Percentiles rank a stretch among this genome's conserved stretches.
Evolutionary conservation across 1,140 invertebrate genomes (phyloP).

Genomic region (Parapsyche elsis): DNA sequence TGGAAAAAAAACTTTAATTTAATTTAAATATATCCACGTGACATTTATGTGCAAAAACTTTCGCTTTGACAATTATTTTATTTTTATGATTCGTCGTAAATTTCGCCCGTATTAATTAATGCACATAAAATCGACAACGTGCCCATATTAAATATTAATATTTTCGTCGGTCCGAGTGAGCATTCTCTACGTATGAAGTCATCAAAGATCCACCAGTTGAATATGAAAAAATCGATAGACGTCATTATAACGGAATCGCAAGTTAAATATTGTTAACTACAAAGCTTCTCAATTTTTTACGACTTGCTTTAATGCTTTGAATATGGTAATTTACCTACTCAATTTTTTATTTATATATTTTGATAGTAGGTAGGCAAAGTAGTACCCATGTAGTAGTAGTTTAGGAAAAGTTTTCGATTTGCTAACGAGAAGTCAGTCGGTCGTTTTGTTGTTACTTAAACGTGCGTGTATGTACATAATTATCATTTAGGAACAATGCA

Average conservation of each 20-base stretch:
- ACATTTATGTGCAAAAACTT: not conserved
- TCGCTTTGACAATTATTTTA: not conserved
- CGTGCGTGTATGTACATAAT: not conserved
- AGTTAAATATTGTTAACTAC: conserved; percentile 18
- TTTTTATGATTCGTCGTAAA: conserved; percentile 5
- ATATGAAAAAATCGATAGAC: not conserved
- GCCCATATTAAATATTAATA: not conserved
- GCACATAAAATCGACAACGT: conserved; percentile 23
- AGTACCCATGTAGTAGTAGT: too few species aligned
- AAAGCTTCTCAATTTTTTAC: not conserved
- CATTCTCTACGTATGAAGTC: conserved; percentile 21
- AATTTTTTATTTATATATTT: too few species aligned
- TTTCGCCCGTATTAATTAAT: conserved; percentile 22
- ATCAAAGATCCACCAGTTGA: not conserved
- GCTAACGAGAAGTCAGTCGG: not conserved
- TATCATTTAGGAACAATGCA: conserved; percentile 28
- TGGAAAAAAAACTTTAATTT: not conserved
- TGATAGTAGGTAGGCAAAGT: too few species aligned
- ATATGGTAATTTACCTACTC: too few species aligned
- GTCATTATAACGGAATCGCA: conserved; percentile 13
- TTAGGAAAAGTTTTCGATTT: too few species aligned
- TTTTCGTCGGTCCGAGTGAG: not conserved
- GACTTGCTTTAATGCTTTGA: too few species aligned
- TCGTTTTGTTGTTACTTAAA: conserved; percentile 8
- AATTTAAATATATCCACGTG: not conserved